Percentiles rank a stretch among this genome's conserved stretches.
Evolutionary conservation across 2,113 vertebrate species (phyloP).

Genomic region (Alces alces): DNA sequence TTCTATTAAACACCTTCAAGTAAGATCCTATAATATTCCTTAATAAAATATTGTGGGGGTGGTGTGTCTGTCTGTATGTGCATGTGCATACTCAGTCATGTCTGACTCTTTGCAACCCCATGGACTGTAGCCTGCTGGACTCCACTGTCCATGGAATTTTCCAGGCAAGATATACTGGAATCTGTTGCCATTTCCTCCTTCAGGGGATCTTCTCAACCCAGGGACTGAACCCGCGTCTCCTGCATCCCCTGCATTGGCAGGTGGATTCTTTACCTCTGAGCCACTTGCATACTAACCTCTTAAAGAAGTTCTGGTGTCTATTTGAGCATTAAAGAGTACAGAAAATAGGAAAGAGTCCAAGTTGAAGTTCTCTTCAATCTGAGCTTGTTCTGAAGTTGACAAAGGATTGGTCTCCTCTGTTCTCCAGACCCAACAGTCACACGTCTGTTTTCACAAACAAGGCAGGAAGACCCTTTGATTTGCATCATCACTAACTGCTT

Average conservation of each 20-base stretch:
- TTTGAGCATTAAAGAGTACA: not conserved
- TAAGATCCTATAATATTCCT: not conserved
- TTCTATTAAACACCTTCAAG: not conserved
- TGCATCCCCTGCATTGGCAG: not conserved
- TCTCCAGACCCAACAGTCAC: not conserved
- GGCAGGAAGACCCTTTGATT: slow-evolving; percentile 31
- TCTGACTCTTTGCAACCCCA: not conserved
- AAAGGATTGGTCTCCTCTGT: not conserved
- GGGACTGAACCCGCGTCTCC: not conserved
- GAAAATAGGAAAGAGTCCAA: not conserved
- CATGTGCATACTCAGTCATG: not conserved
- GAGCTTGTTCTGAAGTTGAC: not conserved
- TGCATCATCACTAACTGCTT: not conserved
- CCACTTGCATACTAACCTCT: not conserved
- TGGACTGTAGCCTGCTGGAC: not conserved
- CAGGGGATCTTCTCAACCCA: not conserved
- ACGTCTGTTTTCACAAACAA: slow-evolving; percentile 17
- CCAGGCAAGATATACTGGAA: not conserved
- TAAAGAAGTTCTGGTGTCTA: not conserved
- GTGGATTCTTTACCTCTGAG: not conserved
- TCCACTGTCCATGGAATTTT: not conserved
- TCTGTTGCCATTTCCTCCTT: not conserved
- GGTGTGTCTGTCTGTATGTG: not conserved
- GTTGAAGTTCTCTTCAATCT: not conserved
- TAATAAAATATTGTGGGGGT: not conserved